Evolutionary conservation across 2,113 vertebrate species (phyloP).

Genomic region (Tiliqua scincoides): DNA sequence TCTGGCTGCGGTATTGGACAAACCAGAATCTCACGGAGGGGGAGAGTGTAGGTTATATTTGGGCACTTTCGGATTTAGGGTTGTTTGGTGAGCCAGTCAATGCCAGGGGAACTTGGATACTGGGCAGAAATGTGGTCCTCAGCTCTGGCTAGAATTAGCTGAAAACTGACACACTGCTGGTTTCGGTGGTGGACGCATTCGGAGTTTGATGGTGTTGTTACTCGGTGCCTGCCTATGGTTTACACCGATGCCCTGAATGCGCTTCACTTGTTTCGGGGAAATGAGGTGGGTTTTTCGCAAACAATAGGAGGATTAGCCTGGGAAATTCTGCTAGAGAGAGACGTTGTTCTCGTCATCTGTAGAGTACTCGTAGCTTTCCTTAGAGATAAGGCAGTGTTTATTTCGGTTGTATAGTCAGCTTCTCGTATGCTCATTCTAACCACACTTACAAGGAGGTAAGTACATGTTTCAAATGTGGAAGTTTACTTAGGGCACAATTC

Average conservation of each 20-base stretch:
- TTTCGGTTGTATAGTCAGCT: neutral
- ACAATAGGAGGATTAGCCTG: neutral
- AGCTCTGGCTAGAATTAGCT: neutral
- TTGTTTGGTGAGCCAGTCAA: neutral
- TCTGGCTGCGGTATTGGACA: neutral
- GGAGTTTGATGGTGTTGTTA: neutral
- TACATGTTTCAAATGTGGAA: neutral
- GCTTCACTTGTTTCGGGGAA: neutral
- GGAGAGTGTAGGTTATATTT: too few relatives aligned
- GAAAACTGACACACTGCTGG: neutral
- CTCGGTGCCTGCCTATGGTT: neutral
- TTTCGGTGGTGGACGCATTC: neutral
- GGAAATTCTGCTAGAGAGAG: neutral
- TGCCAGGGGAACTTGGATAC: neutral
- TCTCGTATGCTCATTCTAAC: neutral
- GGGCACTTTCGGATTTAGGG: neutral
- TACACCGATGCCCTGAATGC: neutral
- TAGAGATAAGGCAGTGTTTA: neutral
- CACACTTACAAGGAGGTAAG: neutral
- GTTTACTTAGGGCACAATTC: neutral
- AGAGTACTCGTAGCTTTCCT: neutral
- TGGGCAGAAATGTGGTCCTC: neutral
- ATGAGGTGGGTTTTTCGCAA: neutral
- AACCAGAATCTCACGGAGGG: neutral
- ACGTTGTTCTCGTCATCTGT: neutral